These are phyloP conservation scores for Malaclemys terrapin DNA, from an alignment of 2,113 vertebrate genomes.

Conservation along the genomic window DNA sequence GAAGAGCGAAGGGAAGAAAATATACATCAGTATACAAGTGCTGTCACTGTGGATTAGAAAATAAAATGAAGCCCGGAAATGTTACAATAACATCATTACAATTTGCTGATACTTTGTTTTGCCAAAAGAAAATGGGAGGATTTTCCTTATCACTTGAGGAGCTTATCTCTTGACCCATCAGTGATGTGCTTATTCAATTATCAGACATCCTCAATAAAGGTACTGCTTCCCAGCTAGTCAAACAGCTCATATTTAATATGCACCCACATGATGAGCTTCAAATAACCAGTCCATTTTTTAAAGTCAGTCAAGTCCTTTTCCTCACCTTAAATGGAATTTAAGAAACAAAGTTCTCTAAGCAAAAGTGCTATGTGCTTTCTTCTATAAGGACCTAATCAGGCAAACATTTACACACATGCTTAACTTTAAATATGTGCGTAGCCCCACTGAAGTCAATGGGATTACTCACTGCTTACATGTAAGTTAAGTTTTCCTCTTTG, in stretches of 20 bases:
- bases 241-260: accelerated
- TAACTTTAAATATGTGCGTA: not conserved
- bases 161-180: accelerated
- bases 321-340: not conserved
- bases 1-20: not conserved
- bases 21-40: not conserved
- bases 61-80: not conserved
- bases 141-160: not conserved
- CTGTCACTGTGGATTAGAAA: not conserved
- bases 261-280: not conserved
- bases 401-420: not conserved
- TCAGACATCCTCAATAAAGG: not conserved
- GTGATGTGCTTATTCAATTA: not conserved
- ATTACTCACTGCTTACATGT: not conserved
- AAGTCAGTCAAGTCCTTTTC: not conserved
- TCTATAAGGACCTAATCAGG: not conserved
- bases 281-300: not conserved
- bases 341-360: not conserved
- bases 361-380: accelerated
- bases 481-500: not conserved
- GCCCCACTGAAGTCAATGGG: not conserved
- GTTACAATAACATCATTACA: not conserved
- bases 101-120: constrained; percentile 5
- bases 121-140: not conserved
- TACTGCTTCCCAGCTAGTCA: not conserved